phyloP scores from a whole-genome alignment of 2,113 vertebrate genomes.

The Lynx canadensis region DNA sequence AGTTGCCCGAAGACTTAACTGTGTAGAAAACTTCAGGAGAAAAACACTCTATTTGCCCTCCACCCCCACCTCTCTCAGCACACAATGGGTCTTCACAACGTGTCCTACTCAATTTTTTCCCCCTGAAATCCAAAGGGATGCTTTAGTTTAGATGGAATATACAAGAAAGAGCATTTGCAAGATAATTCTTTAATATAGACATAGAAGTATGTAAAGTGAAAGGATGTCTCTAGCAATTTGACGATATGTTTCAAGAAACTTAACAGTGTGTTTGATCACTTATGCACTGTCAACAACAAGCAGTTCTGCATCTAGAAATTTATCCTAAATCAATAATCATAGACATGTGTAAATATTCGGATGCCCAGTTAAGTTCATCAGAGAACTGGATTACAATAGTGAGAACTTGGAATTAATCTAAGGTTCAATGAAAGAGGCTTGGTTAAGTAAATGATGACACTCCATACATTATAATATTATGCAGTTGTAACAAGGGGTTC shows the following conservation, averaged over 20 bases:
- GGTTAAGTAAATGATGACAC: conserved; percentile 8
- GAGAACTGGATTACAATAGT: background rate
- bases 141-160: background rate
- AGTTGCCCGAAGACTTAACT: background rate
- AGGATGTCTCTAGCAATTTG: background rate
- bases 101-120: background rate
- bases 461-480: background rate
- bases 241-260: background rate
- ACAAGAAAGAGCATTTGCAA: background rate
- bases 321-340: background rate
- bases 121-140: background rate
- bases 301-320: background rate
- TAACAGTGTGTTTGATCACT: background rate
- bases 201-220: background rate
- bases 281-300: background rate
- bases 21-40: background rate
- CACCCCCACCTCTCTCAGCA: background rate
- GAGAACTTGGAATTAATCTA: conserved; percentile 40
- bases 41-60: background rate
- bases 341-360: background rate
- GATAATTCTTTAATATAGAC: background rate
- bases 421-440: background rate
- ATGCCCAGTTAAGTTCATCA: background rate
- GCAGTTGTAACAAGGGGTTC: conserved; percentile 3
- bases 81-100: background rate